Evolutionary conservation across 1,140 invertebrate species (phyloP).

Genomic region (Ridgeia piscesae): DNA sequence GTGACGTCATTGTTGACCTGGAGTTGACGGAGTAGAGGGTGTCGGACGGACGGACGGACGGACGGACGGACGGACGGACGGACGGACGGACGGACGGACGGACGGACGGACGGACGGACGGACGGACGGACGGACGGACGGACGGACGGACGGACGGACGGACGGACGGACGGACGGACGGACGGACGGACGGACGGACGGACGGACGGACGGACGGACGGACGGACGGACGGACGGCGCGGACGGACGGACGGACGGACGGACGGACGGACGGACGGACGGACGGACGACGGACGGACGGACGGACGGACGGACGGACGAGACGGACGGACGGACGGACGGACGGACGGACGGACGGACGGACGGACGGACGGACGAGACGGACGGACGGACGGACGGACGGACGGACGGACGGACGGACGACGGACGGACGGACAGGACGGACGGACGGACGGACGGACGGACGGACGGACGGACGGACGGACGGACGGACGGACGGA

Average conservation of each 20-base stretch:
- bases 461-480: neutral
- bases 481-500: neutral
- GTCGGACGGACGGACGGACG: neutral
- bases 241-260: conserved; percentile 10
- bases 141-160: conserved; percentile 6
- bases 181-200: conserved; percentile 1
- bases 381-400: conserved; percentile 9
- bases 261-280: neutral
- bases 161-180: neutral
- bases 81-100: neutral
- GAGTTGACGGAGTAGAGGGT: neutral
- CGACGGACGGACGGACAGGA: conserved; percentile 14
- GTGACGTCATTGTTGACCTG: neutral
- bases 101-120: neutral
- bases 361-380: neutral
- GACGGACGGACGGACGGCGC: conserved; percentile 11
- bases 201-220: neutral
- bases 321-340: neutral
- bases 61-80: neutral
- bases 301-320: conserved; percentile 9
- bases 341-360: conserved; percentile 14
- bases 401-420: neutral
- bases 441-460: conserved; percentile 6
- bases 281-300: neutral
- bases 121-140: conserved; percentile 8